Conservation (phyloP, 2,888 invertebrate genomes). For the Torymus tubicola region DNA sequence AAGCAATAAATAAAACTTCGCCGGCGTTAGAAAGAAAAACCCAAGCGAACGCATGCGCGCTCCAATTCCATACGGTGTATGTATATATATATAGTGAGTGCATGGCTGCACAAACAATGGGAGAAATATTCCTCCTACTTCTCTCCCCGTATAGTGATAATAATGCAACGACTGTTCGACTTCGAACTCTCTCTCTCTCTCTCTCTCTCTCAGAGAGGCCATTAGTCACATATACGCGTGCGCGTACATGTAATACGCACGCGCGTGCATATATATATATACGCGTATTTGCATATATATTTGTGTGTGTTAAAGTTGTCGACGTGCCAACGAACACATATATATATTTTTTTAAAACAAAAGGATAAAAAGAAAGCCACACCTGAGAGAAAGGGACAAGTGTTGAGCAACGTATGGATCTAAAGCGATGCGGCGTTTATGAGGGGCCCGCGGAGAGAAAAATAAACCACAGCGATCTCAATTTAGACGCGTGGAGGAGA, state of each 20-base stretch:
- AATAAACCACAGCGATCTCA: constrained; percentile 33
- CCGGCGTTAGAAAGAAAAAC: constrained; percentile 13
- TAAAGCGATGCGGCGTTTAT: constrained; percentile 31
- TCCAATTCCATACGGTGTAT: constrained; percentile 50
- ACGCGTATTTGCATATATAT: too few relatives aligned
- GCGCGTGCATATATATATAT: too few relatives aligned
- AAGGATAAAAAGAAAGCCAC: too few relatives aligned
- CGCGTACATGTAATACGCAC: too few relatives aligned
- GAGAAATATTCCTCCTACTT: constrained; percentile 24
- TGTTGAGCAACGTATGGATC: neutral
- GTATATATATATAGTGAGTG: constrained; percentile 7
- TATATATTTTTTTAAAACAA: too few relatives aligned
- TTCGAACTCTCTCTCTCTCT: too few relatives aligned
- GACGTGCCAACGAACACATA: too few relatives aligned
- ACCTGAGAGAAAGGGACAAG: too few relatives aligned
- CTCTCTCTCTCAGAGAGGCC: too few relatives aligned
- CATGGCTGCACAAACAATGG: constrained; percentile 28
- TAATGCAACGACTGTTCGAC: constrained; percentile 4
- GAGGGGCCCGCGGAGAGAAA: neutral
- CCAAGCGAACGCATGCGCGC: neutral
- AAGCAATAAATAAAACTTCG: constrained; percentile 32
- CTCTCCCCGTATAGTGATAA: too few relatives aligned
- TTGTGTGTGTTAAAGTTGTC: too few relatives aligned
- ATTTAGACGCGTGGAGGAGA: constrained; percentile 38
- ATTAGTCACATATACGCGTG: too few relatives aligned